Evolutionary conservation across 2,888 invertebrate genomes (phyloP).

Genomic region (Leucoma salicis): DNA sequence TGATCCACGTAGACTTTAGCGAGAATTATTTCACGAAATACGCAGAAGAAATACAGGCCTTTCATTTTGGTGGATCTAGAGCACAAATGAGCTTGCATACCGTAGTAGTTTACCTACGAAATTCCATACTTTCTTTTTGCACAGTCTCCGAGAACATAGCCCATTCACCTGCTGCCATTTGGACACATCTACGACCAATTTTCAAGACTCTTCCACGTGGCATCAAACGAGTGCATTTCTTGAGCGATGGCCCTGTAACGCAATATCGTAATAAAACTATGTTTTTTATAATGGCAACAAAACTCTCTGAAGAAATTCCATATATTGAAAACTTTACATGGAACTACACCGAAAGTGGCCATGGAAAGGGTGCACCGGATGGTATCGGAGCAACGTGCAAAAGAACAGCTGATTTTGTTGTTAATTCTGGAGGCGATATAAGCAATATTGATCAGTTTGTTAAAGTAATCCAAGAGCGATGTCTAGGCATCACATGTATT

Average conservation of each 20-base stretch:
- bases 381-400: constrained; percentile 39
- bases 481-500: too few species aligned
- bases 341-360: constrained; percentile 35
- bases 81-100: not conserved
- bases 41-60: constrained; percentile 1
- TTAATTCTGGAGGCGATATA: not conserved
- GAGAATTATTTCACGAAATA: not conserved
- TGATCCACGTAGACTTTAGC: not conserved
- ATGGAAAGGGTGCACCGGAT: constrained; percentile 46
- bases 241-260: constrained; percentile 15
- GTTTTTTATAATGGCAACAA: constrained; percentile 14
- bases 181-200: not conserved
- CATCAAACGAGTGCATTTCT: constrained; percentile 10
- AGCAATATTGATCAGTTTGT: too few species aligned
- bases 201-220: not conserved
- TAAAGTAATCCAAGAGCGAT: too few species aligned
- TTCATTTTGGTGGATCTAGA: not conserved
- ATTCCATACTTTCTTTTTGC: not conserved
- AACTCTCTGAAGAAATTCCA: constrained; percentile 2
- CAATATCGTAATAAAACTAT: constrained; percentile 18
- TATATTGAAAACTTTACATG: constrained; percentile 7
- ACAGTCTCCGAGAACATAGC: not conserved
- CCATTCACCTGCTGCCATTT: not conserved
- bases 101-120: not conserved
- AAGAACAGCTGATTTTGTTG: constrained; percentile 9